Evolutionary conservation across 2,888 invertebrate species (phyloP).

Genomic region (Phortica magna): DNA sequence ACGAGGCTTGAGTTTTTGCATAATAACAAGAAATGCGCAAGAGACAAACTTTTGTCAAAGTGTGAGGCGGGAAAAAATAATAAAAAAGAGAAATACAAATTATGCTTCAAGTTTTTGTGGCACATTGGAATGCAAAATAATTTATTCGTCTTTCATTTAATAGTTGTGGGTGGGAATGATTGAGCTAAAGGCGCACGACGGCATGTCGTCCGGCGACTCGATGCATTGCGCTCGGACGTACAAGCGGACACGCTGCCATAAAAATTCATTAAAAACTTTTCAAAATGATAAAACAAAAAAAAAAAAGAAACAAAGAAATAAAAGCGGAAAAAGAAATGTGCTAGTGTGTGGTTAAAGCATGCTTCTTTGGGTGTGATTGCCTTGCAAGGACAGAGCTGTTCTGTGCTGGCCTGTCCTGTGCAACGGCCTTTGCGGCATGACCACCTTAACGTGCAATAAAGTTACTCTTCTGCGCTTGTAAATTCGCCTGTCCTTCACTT

Average conservation of each 20-base stretch:
- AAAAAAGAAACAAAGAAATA: background rate
- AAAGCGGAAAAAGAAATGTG: background rate
- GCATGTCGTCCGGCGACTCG: background rate
- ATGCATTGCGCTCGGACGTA: conserved; percentile 43
- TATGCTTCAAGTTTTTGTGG: background rate
- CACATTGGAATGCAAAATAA: background rate
- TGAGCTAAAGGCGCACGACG: background rate
- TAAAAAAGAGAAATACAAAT: background rate
- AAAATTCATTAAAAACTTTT: conserved; percentile 70
- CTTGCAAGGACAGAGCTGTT: background rate
- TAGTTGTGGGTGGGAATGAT: background rate
- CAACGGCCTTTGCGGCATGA: background rate
- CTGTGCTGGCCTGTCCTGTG: background rate
- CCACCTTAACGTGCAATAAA: background rate
- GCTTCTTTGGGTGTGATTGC: no score
- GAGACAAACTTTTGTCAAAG: no score
- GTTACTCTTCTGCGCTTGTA: conserved; percentile 9
- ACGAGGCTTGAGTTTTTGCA: no score
- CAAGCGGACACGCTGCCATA: conserved; percentile 58
- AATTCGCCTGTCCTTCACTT: conserved; percentile 17
- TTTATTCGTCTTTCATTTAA: conserved; percentile 2
- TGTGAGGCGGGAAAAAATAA: background rate
- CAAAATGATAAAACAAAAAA: background rate
- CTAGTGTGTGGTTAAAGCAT: no score
- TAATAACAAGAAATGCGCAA: no score